phyloP scores from a whole-genome alignment of 92 coral and sea anemone genomes.

The Bergia sp. region DNA sequence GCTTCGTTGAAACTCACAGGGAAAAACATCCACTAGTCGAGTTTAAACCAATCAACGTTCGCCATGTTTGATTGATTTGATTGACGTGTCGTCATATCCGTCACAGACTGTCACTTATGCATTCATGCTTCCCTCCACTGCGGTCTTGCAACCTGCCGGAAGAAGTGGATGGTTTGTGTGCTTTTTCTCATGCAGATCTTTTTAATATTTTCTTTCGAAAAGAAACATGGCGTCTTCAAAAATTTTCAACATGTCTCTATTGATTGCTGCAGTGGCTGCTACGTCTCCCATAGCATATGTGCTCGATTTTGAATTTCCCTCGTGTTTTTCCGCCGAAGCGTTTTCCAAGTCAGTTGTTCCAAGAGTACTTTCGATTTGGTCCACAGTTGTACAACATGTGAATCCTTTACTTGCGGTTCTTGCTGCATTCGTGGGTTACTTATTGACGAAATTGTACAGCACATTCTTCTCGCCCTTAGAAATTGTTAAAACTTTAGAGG shows the following conservation, averaged over 20 bases:
- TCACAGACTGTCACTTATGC: too few relatives aligned
- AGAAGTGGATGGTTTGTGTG: too few relatives aligned
- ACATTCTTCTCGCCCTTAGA: constrained; percentile 72
- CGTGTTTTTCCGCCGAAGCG: constrained; percentile 35
- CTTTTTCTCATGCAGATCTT: too few relatives aligned
- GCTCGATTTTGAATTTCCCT: constrained; percentile 35
- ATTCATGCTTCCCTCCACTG: too few relatives aligned
- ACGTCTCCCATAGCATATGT: constrained; percentile 52
- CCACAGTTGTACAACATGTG: constrained; percentile 32
- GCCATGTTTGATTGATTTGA: too few relatives aligned
- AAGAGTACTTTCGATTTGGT: constrained; percentile 22
- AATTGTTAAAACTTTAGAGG: constrained; percentile 66
- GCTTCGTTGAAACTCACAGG: too few relatives aligned
- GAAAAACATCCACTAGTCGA: too few relatives aligned
- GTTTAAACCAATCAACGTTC: too few relatives aligned
- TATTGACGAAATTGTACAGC: constrained; percentile 63
- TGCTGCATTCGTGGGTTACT: constrained; percentile 28
- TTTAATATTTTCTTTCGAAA: not conserved
- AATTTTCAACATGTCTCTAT: constrained; percentile 41
- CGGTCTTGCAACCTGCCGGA: too few relatives aligned
- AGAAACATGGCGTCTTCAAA: constrained; percentile 50
- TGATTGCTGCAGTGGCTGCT: constrained; percentile 60
- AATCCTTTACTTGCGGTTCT: constrained; percentile 40
- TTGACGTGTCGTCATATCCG: too few relatives aligned
- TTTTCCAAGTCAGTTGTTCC: constrained; percentile 40